Base-by-base conservation (phyloP, 2,888 invertebrate species). In the Choreutis nemorana region DNA sequence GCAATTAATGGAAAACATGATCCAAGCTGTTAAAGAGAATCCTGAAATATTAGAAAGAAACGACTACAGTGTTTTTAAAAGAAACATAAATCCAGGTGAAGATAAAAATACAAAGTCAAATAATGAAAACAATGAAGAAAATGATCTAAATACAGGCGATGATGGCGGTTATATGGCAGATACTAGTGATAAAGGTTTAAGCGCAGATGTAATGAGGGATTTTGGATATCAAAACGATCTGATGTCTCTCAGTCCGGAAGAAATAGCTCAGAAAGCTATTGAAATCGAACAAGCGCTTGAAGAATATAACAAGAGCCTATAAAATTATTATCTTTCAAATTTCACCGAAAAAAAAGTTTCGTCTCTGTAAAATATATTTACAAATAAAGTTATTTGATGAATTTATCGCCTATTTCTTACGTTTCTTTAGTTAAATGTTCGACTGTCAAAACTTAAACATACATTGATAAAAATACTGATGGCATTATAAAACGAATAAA, bases 31-130 rank as follows among this genome's bases (percentile, higher is more conserved):
- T 7, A 48, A 60, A 31, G 46, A 55, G 3, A 54, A 44, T 29
- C 64, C 65, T 2, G 56, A 63, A 42, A 45, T 65, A 9, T 40
- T 67, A 10, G 70, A 67, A 38, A 54, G 36, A 14, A 42, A 61
- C 15, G 55, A 66, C 14, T 27, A 50, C 3, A 38, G 38, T 0
- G 34, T 49, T 0, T 61, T 63, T 22, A 44, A 41, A 30, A 18
- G 26, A 31, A n/a, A 25, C 22, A 8, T 15, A 4, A n/a, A 26
- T 9, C 26, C 4, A 5, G 6, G 9, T 10, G 14, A n/a, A 9
- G 15, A 8, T 18, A 18, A 18, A 5, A 18, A 18, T 6, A 18
- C 5, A 18, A 5, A 6, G 8, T 18, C 4, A 27, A 26, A 7
- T n/a, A 14, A 18, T 10, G 24, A 16, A 7, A 12, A 20, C 7